These are phyloP conservation scores for Anadara kagoshimensis DNA, from an alignment of 1,140 invertebrate genomes.

Conservation along the genomic window DNA sequence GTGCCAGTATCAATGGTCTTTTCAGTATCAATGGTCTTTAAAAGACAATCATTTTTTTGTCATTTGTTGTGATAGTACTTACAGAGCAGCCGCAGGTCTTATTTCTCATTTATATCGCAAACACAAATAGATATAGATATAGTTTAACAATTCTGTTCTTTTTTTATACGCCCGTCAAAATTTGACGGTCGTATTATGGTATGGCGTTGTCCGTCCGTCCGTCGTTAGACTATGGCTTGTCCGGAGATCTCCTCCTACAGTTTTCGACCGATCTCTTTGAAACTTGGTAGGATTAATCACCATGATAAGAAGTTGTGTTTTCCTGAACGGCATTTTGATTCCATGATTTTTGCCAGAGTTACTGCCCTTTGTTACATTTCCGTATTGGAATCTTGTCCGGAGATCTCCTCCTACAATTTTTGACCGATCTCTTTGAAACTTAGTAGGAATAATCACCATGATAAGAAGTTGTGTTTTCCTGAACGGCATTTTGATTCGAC, in stretches of 20 bases:
- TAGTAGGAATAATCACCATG: no score
- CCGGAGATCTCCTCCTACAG: constrained; percentile 1
- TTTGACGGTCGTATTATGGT: constrained; percentile 1
- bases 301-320: no score
- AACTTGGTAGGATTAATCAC: no score
- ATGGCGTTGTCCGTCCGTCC: constrained; percentile 1
- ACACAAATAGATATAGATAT: constrained; percentile 1
- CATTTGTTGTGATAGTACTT: constrained; percentile 8
- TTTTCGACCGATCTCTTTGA: no score
- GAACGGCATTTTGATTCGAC: no score
- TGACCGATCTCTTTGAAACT: no score
- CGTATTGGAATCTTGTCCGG: neutral
- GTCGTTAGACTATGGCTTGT: constrained; percentile 1
- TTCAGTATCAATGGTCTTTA: no score
- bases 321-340: no score
- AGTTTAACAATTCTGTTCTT: constrained; percentile 2
- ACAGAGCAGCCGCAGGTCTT: constrained; percentile 8
- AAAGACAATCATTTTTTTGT: constrained; percentile 6
- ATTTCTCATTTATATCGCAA: constrained; percentile 1
- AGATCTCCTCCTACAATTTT: no score
- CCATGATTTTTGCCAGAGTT: neutral
- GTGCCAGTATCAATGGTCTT: constrained; percentile 7
- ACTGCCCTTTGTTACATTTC: neutral
- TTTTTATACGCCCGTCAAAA: constrained; percentile 1
- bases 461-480: no score